Evolutionary conservation across 2,888 invertebrate species (phyloP), one percentile per base, ranked within the genome.

Genomic region (Drosophila subquinaria): DNA sequence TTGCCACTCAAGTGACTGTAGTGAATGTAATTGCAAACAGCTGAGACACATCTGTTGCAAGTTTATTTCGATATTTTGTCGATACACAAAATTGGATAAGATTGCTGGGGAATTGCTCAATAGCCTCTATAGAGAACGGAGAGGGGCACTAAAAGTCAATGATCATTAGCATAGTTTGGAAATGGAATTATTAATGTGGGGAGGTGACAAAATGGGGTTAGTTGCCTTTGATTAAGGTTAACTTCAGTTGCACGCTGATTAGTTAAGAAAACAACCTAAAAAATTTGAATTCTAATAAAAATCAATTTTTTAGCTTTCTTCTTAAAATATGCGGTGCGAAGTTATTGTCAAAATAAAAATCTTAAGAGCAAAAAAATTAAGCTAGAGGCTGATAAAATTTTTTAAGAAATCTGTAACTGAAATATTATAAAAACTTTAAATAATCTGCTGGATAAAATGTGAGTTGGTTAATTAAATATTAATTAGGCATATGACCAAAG

Each of bases 41-140:
- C 90, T 89, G 90, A 84, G 76, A 59, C 78, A 81, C 90, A 89
- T 82, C 68, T 81, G 80, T 80, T 51, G 72, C 81, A 72, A 75
- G 69, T 73, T 68, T 51, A 77, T 64, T 73, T 60, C 61, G 47
- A 47, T 48, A 48, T 38, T 17, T 47, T 33, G 43, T 70, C 70
- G 75, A 57, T 55, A 65, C 40, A 42, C 43, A 33, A 59, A 47
- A 55, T 72, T 60, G 56, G 23, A 43, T 51, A 43, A 56, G 33
- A 60, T 67, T 67, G 57, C 50, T 36, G 27, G 47, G 55, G 65
- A 40, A 42, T 15, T 8, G n/a, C 13, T 61, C 13, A 40, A 15
- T n/a, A 17, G 17, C 17, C 17, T 17, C 17, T 17, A 17, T 17
- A 17, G 17, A 17, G 17, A 17, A 17, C 17, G 17, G 17, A 17